These are phyloP conservation scores for Noctua janthina DNA, from an alignment of 2,888 invertebrate species.

Conservation along the genomic window DNA sequence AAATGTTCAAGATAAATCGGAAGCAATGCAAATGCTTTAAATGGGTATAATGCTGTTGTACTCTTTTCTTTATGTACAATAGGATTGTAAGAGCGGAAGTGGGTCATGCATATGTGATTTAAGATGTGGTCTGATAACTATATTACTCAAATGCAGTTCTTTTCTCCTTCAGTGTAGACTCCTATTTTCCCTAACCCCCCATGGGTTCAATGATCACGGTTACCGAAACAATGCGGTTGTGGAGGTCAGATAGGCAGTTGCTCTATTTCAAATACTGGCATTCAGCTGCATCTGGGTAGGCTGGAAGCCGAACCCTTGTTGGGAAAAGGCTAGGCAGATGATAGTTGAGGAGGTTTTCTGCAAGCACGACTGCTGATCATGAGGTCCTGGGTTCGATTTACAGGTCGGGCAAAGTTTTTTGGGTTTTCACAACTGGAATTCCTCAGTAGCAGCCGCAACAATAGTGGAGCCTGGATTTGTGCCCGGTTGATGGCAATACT, in stretches of 20 bases:
- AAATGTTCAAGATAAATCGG: background rate
- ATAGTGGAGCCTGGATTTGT: too few relatives aligned
- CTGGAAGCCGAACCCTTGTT: background rate
- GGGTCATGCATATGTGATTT: background rate
- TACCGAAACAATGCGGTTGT: background rate
- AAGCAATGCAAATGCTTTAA: background rate
- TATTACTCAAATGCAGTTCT: background rate
- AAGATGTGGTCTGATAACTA: background rate
- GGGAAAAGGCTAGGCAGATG: background rate
- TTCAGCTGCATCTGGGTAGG: background rate
- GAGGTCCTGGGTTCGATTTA: too few relatives aligned
- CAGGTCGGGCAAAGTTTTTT: too few relatives aligned
- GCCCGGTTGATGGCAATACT: too few relatives aligned
- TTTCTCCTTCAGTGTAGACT: too few relatives aligned
- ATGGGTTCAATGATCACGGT: too few relatives aligned
- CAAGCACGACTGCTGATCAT: too few relatives aligned
- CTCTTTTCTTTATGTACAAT: constrained; percentile 1
- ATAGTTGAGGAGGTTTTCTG: too few relatives aligned
- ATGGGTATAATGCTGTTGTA: background rate
- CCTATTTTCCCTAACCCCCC: background rate
- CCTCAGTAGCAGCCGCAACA: too few relatives aligned
- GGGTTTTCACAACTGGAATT: too few relatives aligned
- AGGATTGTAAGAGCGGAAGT: background rate
- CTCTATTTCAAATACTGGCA: background rate
- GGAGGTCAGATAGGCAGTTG: background rate